phyloP scores from a whole-genome alignment of 2,113 vertebrate genomes.

The Xenopus borealis region DNA sequence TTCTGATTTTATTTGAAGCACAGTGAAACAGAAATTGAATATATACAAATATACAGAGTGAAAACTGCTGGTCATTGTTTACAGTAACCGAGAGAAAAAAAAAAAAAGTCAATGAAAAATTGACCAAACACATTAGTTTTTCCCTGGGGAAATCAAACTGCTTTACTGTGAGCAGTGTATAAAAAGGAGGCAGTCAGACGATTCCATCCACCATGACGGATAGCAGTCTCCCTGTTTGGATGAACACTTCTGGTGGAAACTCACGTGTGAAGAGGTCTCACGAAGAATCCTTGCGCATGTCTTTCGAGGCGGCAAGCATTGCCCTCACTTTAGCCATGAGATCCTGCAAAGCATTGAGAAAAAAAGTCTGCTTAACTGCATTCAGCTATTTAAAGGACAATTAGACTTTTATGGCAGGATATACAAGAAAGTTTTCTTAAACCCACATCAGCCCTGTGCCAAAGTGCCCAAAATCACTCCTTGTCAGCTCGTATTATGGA shows the following conservation, averaged over 20 bases:
- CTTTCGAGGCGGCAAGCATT: conserved; percentile 95
- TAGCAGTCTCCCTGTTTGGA: neutral
- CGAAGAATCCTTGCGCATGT: conserved; percentile 82
- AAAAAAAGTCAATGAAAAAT: conserved; percentile 64
- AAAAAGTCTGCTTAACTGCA: neutral
- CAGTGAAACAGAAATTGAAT: conserved; percentile 72
- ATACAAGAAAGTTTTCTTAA: no score
- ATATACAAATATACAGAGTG: conserved; percentile 78
- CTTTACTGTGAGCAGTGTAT: conserved; percentile 47
- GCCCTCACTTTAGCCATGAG: conserved; percentile 98
- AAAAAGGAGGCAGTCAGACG: conserved; percentile 7
- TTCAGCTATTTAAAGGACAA: no score
- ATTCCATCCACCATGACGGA: neutral
- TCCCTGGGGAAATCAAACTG: conserved; percentile 49
- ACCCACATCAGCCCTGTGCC: no score
- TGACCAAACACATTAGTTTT: conserved; percentile 48
- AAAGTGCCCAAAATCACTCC: no score
- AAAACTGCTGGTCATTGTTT: conserved; percentile 66
- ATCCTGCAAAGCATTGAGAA: conserved; percentile 67
- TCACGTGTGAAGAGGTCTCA: conserved; percentile 59
- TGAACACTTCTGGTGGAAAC: neutral
- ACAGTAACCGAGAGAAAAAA: conserved; percentile 58
- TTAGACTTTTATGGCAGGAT: no score
- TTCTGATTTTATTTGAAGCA: conserved; percentile 63
- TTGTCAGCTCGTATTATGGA: no score